These are phyloP conservation scores for Drosophila trichaetosa DNA, from an alignment of 2,888 invertebrate genomes.

Conservation along the genomic window DNA sequence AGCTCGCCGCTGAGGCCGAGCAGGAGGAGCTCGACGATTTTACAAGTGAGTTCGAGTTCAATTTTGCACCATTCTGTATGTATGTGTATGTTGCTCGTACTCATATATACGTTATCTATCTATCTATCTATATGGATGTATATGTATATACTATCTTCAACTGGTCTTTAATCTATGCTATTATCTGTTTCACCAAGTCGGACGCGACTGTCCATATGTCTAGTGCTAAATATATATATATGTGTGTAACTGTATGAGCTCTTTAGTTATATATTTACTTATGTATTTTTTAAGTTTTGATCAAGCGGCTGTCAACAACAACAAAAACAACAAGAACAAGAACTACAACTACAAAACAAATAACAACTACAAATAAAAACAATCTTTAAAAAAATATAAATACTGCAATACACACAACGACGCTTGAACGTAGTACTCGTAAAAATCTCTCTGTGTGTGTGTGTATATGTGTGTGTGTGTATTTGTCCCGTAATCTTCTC, in stretches of 20 bases:
- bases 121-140: conserved; percentile 26
- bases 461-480: conserved; percentile 48
- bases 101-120: conserved; percentile 14
- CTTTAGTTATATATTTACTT: conserved; percentile 43
- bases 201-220: conserved; percentile 18
- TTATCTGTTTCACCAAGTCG: conserved; percentile 30
- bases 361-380: conserved; percentile 34
- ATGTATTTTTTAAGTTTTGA: conserved; percentile 22
- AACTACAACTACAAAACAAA: conserved; percentile 16
- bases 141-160: conserved; percentile 37
- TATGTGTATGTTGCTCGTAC: conserved; percentile 37
- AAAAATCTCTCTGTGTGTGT: neutral
- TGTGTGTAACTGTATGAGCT: conserved; percentile 50
- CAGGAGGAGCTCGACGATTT: conserved; percentile 98
- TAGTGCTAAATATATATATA: conserved; percentile 49
- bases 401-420: conserved; percentile 33
- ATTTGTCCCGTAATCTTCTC: conserved; percentile 46
- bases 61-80: conserved; percentile 11
- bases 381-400: conserved; percentile 21
- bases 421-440: conserved; percentile 57
- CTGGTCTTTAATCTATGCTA: conserved; percentile 49
- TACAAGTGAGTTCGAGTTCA: conserved; percentile 90
- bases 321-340: conserved; percentile 17
- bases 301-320: conserved; percentile 42
- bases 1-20: conserved; percentile 98